These are phyloP conservation scores for Thera obeliscata DNA, from an alignment of 2,888 invertebrate species.

Conservation along the genomic window DNA sequence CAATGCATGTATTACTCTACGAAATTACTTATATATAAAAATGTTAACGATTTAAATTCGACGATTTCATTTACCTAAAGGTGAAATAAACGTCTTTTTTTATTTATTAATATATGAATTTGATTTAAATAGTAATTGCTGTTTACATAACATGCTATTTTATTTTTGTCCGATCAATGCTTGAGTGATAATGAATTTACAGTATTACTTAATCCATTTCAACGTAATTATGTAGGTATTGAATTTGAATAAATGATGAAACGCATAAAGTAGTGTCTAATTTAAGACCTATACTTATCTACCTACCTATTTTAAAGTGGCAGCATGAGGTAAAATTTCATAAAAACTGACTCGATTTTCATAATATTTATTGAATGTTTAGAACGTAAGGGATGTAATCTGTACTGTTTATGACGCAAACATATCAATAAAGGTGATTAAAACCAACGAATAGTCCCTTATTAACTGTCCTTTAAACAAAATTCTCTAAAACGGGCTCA, in stretches of 20 bases:
- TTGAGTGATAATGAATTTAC: conserved; percentile 5
- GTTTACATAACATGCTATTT: no score
- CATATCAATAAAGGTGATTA: conserved; percentile 45
- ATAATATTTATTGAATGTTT: conserved; percentile 19
- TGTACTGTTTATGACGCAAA: conserved; percentile 41
- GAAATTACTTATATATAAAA: conserved; percentile 8
- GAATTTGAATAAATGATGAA: conserved; percentile 36
- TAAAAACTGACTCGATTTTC: background rate
- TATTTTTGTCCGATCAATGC: background rate
- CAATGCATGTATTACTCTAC: conserved; percentile 7
- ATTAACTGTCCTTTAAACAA: conserved; percentile 1
- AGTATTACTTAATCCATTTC: conserved; percentile 21
- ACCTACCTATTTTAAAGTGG: conserved; percentile 12
- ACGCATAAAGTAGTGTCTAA: conserved; percentile 30
- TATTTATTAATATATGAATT: no score
- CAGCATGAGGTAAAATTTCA: background rate
- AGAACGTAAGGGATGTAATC: conserved; percentile 32
- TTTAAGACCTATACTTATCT: conserved; percentile 30
- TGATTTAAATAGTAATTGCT: no score
- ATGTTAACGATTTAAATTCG: conserved; percentile 12
- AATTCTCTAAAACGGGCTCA: background rate
- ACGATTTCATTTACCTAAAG: conserved; percentile 31
- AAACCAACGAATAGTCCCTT: conserved; percentile 20
- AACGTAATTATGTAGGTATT: conserved; percentile 25
- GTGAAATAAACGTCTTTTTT: conserved; percentile 20